Base-by-base conservation (phyloP, 2,888 invertebrate genomes). In the Pammene aurita region DNA sequence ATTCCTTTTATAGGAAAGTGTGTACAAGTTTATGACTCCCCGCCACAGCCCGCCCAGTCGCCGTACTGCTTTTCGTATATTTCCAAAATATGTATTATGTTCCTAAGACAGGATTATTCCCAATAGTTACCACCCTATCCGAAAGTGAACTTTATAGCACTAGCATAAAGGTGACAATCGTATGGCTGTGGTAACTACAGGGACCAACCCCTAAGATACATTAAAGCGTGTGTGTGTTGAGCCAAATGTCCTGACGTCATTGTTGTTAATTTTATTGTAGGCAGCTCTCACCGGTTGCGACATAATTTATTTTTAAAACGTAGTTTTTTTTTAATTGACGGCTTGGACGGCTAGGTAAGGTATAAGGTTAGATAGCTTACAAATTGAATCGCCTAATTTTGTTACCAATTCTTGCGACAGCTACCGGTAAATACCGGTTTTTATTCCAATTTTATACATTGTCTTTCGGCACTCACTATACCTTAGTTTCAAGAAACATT, bases 181-280 rank as follows among this genome's bases (percentile, higher is more conserved):
- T 26, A 13, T 7, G 26, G 26, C 52, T 6, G 14, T n/a, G 26
- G 26, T 26, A 52, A 52, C 26, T 52, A 26, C 13, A 9, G 26
- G 18, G 18, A 52, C 11, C 48, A 16, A 16, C 16, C 48, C 46
- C 2, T 60, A 61, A 57, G 42, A 61, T 55, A 26, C 38, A 67
- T 48, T 54, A 60, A 58, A 16, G 69, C 46, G 66, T 55, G 69
- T 60, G 75, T 64, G 74, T 44, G 69, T 16, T 65, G 58, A 72
- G 56, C 60, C 66, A 34, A 54, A 42, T 58, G 69, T 65, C 65
- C 58, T 69, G 34, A 63, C 67, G 67, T 71, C 69, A 71, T 80
- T 80, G 80, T 80, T 80, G 79, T 79, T 80, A 80, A 88, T 89
- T 75, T 89, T 89, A 89, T 88, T 89, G 70, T 84, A 84, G 81